These are phyloP conservation scores for Cyanocitta stelleri DNA, from an alignment of 2,113 vertebrate species.

Conservation along the genomic window DNA sequence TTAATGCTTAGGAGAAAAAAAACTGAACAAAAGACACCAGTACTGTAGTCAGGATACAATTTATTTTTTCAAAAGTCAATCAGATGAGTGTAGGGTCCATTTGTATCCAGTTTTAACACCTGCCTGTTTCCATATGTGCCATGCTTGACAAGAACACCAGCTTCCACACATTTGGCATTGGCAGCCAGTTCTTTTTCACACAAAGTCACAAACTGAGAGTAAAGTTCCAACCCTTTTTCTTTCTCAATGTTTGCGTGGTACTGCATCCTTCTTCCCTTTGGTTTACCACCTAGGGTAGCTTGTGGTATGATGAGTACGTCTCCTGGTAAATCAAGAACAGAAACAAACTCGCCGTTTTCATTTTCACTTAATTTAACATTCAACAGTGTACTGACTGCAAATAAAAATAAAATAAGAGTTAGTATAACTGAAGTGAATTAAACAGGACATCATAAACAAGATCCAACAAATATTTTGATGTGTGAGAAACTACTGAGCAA, in stretches of 20 bases:
- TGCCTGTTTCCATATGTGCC: conserved; percentile 93
- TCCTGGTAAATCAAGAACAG: conserved; percentile 85
- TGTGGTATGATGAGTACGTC: conserved; percentile 88
- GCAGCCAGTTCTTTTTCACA: conserved; percentile 80
- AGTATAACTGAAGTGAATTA: neutral
- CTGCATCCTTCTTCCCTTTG: conserved; percentile 87
- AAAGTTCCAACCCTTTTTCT: conserved; percentile 85
- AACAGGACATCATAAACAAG: neutral
- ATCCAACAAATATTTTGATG: neutral
- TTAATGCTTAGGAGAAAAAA: neutral
- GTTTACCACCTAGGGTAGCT: conserved; percentile 87
- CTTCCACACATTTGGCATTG: conserved; percentile 65
- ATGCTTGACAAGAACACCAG: conserved; percentile 71
- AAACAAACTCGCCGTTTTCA: conserved; percentile 78
- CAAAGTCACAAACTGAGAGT: conserved; percentile 77
- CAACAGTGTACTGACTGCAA: conserved; percentile 79
- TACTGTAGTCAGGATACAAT: neutral
- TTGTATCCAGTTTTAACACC: conserved; percentile 88
- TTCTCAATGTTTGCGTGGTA: conserved; percentile 90
- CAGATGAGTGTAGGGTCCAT: conserved; percentile 92
- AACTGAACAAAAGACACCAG: neutral
- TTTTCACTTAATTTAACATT: conserved; percentile 88
- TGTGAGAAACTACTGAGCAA: neutral
- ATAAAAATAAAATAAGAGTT: conserved; percentile 46
- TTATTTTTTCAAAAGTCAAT: conserved; percentile 83